These are phyloP conservation scores for Mimumesa dahlbomi DNA, from an alignment of 2,888 invertebrate species.

Conservation along the genomic window DNA sequence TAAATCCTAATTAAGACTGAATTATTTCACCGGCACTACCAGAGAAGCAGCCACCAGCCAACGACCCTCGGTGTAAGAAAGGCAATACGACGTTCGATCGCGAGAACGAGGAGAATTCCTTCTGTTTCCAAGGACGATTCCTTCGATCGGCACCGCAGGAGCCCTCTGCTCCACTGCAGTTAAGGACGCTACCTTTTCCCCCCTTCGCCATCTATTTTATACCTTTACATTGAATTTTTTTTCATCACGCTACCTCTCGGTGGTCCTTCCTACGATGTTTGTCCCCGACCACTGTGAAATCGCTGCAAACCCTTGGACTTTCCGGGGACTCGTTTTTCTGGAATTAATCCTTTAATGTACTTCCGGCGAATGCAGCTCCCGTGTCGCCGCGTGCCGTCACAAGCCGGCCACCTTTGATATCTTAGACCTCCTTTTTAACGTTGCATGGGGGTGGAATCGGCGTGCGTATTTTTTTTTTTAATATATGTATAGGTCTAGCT, in stretches of 20 bases:
- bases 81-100: constrained; percentile 23
- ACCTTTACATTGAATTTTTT: background rate
- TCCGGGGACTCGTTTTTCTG: background rate
- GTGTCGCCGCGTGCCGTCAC: too few relatives aligned
- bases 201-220: background rate
- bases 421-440: too few relatives aligned
- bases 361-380: too few relatives aligned
- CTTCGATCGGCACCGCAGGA: constrained; percentile 28
- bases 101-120: constrained; percentile 49
- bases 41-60: constrained; percentile 24
- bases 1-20: constrained; percentile 77
- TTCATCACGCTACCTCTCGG: too few relatives aligned
- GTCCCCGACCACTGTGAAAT: background rate
- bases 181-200: background rate
- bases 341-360: too few relatives aligned
- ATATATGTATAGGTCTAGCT: too few relatives aligned
- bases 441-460: too few relatives aligned
- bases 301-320: background rate
- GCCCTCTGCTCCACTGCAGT: constrained; percentile 16
- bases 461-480: too few relatives aligned
- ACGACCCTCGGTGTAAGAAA: constrained; percentile 45
- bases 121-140: constrained; percentile 50
- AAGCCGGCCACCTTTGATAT: too few relatives aligned
- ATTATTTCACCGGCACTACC: constrained; percentile 68
- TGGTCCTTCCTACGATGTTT: background rate